phyloP scores from a whole-genome alignment of 2,888 invertebrate species.

The Pachliopta kotzebuea region DNA sequence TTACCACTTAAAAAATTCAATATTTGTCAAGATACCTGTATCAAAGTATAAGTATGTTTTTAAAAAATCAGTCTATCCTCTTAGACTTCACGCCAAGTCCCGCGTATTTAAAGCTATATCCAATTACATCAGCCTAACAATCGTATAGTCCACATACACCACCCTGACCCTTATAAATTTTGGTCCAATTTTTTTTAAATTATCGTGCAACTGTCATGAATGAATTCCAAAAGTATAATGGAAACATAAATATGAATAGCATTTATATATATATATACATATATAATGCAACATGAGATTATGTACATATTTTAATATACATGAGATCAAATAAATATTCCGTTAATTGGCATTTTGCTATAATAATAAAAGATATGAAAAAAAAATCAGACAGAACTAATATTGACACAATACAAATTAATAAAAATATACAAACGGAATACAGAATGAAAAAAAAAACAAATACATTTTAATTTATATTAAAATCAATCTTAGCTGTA shows the following conservation, averaged over 20 bases:
- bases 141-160: conserved; percentile 46
- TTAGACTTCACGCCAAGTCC: conserved; percentile 61
- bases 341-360: conserved; percentile 48
- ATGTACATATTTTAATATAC: conserved; percentile 65
- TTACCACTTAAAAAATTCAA: conserved; percentile 33
- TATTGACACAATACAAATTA: conserved; percentile 35
- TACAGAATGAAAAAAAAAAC: conserved; percentile 34
- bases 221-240: conserved; percentile 19
- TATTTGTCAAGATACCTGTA: conserved; percentile 71
- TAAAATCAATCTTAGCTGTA: conserved; percentile 38
- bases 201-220: conserved; percentile 26
- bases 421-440: conserved; percentile 22
- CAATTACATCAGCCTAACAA: conserved; percentile 56
- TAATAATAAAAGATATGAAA: conserved; percentile 51
- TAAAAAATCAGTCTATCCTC: conserved; percentile 71
- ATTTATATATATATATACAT: conserved; percentile 39
- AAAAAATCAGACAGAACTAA: conserved; percentile 41
- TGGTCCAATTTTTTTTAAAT: conserved; percentile 57
- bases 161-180: conserved; percentile 55
- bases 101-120: conserved; percentile 71
- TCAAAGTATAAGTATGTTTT: conserved; percentile 69
- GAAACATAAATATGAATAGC: conserved; percentile 43
- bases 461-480: conserved; percentile 38
- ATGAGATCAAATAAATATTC: conserved; percentile 72
- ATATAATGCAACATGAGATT: conserved; percentile 43